These are phyloP conservation scores for Nomada fabriciana DNA, from an alignment of 2,888 invertebrate species.

Conservation along the genomic window DNA sequence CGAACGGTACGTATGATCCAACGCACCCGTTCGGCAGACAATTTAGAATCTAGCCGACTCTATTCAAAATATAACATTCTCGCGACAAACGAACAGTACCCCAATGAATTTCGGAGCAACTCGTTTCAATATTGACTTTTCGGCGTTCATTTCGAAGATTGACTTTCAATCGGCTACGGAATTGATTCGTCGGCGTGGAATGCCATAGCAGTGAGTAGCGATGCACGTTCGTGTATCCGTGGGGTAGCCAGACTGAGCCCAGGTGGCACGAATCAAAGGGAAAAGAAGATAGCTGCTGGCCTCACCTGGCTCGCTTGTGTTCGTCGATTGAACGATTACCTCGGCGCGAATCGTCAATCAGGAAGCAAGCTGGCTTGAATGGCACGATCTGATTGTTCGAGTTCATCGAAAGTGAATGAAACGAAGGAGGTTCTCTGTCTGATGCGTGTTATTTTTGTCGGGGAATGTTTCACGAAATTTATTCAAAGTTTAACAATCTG, in stretches of 20 bases:
- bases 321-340: slow-evolving; percentile 67
- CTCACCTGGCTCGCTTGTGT: slow-evolving; percentile 43
- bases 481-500: slow-evolving; percentile 37
- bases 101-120: slow-evolving; percentile 40
- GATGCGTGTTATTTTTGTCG: slow-evolving; percentile 37
- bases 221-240: slow-evolving; percentile 45
- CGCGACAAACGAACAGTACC: not conserved
- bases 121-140: slow-evolving; percentile 54
- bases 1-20: too few species aligned
- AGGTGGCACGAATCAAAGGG: slow-evolving; percentile 47
- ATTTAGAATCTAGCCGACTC: not conserved
- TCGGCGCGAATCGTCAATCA: slow-evolving; percentile 60
- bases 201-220: slow-evolving; percentile 1
- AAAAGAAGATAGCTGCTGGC: slow-evolving; percentile 55
- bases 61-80: slow-evolving; percentile 28
- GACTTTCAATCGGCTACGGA: slow-evolving; percentile 50
- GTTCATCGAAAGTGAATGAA: slow-evolving; percentile 49
- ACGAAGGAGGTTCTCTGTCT: slow-evolving; percentile 18
- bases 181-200: slow-evolving; percentile 38
- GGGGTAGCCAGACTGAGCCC: slow-evolving; percentile 5
- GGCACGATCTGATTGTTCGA: slow-evolving; percentile 46
- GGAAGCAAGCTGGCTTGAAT: slow-evolving; percentile 40
- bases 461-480: slow-evolving; percentile 38
- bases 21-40: not conserved
- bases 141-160: slow-evolving; percentile 58